These are phyloP conservation scores for Tachina fera DNA, from an alignment of 2,888 invertebrate species.

Conservation along the genomic window DNA sequence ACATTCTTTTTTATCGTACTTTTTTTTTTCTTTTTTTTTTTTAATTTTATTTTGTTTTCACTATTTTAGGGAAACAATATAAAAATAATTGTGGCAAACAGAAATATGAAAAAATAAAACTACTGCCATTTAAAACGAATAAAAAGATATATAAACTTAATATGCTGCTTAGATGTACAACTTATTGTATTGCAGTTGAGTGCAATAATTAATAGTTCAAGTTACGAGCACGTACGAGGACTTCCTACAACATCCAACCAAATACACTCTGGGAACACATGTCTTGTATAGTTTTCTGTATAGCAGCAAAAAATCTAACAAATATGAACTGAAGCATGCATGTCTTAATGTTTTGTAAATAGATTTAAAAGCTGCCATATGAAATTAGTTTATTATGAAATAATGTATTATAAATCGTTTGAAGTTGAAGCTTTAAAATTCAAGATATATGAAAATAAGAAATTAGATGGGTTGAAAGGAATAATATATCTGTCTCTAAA, in stretches of 20 bases:
- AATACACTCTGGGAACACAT: slow-evolving; percentile 29
- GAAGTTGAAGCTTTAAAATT: too few species aligned
- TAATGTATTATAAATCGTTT: neutral
- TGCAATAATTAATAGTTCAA: slow-evolving; percentile 68
- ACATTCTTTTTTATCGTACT: neutral
- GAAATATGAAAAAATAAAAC: neutral
- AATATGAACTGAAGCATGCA: slow-evolving; percentile 30
- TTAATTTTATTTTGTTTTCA: neutral
- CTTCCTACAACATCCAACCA: slow-evolving; percentile 51
- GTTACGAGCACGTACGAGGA: slow-evolving; percentile 61
- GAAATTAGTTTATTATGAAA: neutral
- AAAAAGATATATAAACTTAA: slow-evolving; percentile 45
- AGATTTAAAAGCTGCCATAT: slow-evolving; percentile 33
- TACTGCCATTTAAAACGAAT: neutral
- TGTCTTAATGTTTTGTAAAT: neutral
- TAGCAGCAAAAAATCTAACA: neutral
- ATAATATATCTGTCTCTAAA: too few species aligned
- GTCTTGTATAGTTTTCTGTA: neutral
- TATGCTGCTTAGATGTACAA: slow-evolving; percentile 57
- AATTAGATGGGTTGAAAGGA: too few species aligned
- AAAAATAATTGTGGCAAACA: neutral
- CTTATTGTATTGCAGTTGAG: slow-evolving; percentile 59
- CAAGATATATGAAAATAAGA: too few species aligned
- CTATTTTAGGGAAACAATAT: slow-evolving; percentile 11
- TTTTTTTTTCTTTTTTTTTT: neutral